Evolutionary conservation across 2,797 vertebrate genomes (phyloP).

Genomic region (Erethizon dorsatum): DNA sequence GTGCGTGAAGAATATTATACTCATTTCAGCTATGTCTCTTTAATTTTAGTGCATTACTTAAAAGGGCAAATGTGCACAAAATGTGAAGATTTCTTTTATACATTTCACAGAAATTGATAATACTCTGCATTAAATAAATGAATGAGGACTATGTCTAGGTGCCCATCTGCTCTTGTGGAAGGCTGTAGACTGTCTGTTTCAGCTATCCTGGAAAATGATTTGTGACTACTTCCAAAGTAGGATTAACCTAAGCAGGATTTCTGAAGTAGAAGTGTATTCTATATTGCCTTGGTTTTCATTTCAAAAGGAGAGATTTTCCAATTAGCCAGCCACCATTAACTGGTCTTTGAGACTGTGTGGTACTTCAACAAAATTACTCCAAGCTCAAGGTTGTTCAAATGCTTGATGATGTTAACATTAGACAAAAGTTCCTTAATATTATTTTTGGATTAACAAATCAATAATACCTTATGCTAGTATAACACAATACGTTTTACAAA

Average conservation of each 20-base stretch:
- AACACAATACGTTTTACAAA: slow-evolving; percentile 47
- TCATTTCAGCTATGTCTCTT: neutral
- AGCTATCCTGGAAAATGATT: neutral
- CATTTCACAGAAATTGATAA: neutral
- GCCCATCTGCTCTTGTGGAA: slow-evolving; percentile 18
- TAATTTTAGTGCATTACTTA: slow-evolving; percentile 46
- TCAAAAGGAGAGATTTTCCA: slow-evolving; percentile 81
- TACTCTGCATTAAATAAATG: neutral
- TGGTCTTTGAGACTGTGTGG: slow-evolving; percentile 78
- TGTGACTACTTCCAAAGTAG: slow-evolving; percentile 57
- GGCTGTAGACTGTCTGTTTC: slow-evolving; percentile 22
- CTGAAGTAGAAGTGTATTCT: slow-evolving; percentile 58
- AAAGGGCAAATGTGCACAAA: slow-evolving; percentile 1
- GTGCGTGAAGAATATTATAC: slow-evolving; percentile 50
- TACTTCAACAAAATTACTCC: slow-evolving; percentile 65
- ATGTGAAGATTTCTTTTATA: slow-evolving; percentile 38
- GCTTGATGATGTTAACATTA: slow-evolving; percentile 27
- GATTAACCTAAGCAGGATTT: slow-evolving; percentile 48
- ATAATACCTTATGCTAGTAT: neutral
- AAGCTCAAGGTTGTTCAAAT: slow-evolving; percentile 45
- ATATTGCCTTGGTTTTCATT: slow-evolving; percentile 73
- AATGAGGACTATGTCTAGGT: neutral
- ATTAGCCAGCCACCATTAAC: slow-evolving; percentile 77
- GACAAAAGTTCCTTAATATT: slow-evolving; percentile 72
- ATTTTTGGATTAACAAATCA: slow-evolving; percentile 46